Conservation (phyloP, 2,797 vertebrate species). For the Argyrosomus regius region DNA sequence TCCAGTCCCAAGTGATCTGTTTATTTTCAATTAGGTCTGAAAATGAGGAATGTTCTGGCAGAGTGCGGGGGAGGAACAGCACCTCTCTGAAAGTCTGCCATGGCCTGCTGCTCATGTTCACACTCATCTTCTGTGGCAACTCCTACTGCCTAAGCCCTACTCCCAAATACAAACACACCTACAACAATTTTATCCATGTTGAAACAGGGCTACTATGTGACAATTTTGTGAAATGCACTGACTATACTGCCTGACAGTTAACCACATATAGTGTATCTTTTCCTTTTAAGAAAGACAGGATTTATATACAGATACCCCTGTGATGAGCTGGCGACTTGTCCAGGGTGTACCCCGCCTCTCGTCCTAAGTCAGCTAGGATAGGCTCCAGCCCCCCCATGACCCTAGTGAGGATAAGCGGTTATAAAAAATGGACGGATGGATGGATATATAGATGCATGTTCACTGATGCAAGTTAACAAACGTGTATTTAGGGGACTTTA, state of each 20-base stretch:
- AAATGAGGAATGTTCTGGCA: slow-evolving; percentile 73
- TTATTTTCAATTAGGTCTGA: slow-evolving; percentile 85
- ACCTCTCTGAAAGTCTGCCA: slow-evolving; percentile 67
- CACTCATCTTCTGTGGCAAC: slow-evolving; percentile 55
- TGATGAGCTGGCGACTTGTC: too few species aligned
- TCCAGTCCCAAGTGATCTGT: slow-evolving; percentile 77
- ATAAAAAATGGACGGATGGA: too few species aligned
- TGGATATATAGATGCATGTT: background rate
- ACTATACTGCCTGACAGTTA: background rate
- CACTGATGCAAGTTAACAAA: background rate
- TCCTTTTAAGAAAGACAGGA: background rate
- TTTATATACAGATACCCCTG: background rate
- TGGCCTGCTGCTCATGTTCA: slow-evolving; percentile 67
- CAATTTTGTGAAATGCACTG: background rate
- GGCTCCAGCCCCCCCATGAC: too few species aligned
- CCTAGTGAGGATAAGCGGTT: too few species aligned
- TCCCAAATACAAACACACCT: slow-evolving; percentile 26
- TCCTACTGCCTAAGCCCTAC: slow-evolving; percentile 47
- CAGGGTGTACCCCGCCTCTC: too few species aligned
- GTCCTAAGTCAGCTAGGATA: too few species aligned
- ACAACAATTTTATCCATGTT: slow-evolving; percentile 1
- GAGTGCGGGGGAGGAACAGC: slow-evolving; percentile 62
- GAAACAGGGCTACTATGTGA: background rate
- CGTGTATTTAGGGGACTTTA: background rate
- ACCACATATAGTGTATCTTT: background rate